Conservation (phyloP, 2,797 vertebrate genomes). For the Protosalanx chinensis region DNA sequence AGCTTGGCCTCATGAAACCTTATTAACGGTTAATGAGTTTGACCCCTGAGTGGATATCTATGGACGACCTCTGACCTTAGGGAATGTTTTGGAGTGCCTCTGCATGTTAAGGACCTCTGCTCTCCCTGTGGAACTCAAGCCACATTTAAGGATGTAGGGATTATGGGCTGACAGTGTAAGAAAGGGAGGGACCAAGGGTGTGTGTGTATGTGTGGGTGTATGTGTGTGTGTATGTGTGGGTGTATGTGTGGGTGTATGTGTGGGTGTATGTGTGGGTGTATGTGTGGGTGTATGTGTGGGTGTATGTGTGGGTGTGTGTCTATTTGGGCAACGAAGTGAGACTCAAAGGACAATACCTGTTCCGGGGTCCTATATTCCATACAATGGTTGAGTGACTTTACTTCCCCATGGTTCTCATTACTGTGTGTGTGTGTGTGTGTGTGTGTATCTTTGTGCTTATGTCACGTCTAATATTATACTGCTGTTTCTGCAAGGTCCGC, state of each 20-base stretch:
- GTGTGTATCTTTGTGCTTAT: background rate
- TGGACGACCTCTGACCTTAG: slow-evolving; percentile 17
- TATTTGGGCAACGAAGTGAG: background rate
- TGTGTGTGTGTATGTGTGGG: background rate
- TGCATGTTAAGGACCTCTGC: slow-evolving; percentile 25
- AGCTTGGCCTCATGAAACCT: slow-evolving; percentile 17
- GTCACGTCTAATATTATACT: slow-evolving; percentile 24
- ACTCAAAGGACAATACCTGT: slow-evolving; percentile 18
- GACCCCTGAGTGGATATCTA: slow-evolving; percentile 24
- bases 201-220: background rate
- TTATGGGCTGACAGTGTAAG: slow-evolving; percentile 17
- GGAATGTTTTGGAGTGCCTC: slow-evolving; percentile 23
- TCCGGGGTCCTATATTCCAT: slow-evolving; percentile 8
- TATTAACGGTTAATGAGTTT: slow-evolving; percentile 32
- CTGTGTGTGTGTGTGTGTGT: background rate
- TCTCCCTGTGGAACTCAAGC: slow-evolving; percentile 16
- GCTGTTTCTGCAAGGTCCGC: slow-evolving; percentile 8
- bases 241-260: slow-evolving; percentile 1
- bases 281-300: background rate
- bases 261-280: background rate
- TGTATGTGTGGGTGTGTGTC: background rate
- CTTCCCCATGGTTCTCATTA: slow-evolving; percentile 20
- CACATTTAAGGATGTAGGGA: slow-evolving; percentile 11
- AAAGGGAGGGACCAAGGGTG: background rate
- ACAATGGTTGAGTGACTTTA: slow-evolving; percentile 21